A percentile compares a stretch with the other conserved stretches of the same genome.
Evolutionary conservation across 2,797 vertebrate species (phyloP).

Genomic region (Halcyon smyrnensis): DNA sequence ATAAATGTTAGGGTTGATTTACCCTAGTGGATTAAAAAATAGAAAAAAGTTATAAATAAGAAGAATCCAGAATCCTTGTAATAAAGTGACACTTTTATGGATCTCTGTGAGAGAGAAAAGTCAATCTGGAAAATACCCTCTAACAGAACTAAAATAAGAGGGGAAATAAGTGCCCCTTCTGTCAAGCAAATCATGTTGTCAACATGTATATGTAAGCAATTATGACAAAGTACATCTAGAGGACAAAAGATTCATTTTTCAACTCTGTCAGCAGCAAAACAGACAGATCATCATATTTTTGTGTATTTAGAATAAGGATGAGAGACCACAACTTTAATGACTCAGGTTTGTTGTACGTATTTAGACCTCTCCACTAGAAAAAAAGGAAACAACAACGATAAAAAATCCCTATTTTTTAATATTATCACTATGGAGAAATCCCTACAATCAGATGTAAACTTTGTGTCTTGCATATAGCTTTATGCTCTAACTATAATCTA

Average conservation of each 20-base stretch:
- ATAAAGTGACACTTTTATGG: background rate
- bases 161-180: background rate
- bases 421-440: background rate
- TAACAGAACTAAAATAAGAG: background rate
- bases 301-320: background rate
- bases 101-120: background rate
- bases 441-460: background rate
- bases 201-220: background rate
- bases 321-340: background rate
- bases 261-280: background rate
- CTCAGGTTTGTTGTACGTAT: background rate
- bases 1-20: background rate
- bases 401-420: too few relatives aligned
- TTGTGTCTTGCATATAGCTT: background rate
- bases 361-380: background rate
- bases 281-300: background rate
- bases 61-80: background rate
- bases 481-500: background rate
- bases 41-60: background rate
- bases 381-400: too few relatives aligned
- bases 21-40: background rate
- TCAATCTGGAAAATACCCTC: background rate
- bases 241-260: background rate
- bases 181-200: background rate
- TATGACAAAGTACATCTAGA: background rate